phyloP scores from a whole-genome alignment of 2,113 vertebrate genomes.

The Apodemus sylvaticus region DNA sequence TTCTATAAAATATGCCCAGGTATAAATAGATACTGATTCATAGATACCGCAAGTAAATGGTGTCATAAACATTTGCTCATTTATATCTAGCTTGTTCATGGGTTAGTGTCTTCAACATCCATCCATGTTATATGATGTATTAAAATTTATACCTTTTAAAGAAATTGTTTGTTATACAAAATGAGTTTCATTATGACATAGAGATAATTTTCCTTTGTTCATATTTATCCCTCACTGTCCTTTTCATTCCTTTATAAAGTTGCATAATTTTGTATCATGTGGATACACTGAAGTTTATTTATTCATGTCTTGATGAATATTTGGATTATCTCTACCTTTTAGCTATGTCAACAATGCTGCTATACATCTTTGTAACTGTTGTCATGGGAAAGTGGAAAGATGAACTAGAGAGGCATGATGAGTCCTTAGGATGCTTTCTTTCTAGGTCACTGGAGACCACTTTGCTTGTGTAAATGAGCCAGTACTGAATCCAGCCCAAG shows the following conservation, averaged over 20 bases:
- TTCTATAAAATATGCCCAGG: not conserved
- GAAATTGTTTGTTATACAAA: not conserved
- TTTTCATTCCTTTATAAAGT: not conserved
- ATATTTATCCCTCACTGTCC: not conserved
- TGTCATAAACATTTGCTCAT: not conserved
- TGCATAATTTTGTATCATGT: not conserved
- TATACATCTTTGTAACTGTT: not conserved
- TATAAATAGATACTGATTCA: not conserved
- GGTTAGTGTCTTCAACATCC: not conserved
- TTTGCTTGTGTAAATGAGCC: conserved; percentile 34
- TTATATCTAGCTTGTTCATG: conserved; percentile 13
- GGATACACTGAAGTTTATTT: not conserved
- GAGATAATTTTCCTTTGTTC: not conserved
- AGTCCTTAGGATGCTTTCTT: not conserved
- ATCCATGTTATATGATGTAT: not conserved
- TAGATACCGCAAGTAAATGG: not conserved
- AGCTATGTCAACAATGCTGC: not conserved
- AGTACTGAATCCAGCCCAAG: not conserved
- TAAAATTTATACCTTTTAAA: not conserved
- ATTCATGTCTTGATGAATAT: conserved; percentile 8
- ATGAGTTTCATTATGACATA: not conserved
- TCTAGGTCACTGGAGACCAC: not conserved
- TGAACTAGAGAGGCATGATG: not conserved
- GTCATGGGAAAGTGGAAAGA: not conserved
- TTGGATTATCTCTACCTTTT: not conserved